Conservation (phyloP, 2,888 invertebrate species). For the Cabera pusaria region DNA sequence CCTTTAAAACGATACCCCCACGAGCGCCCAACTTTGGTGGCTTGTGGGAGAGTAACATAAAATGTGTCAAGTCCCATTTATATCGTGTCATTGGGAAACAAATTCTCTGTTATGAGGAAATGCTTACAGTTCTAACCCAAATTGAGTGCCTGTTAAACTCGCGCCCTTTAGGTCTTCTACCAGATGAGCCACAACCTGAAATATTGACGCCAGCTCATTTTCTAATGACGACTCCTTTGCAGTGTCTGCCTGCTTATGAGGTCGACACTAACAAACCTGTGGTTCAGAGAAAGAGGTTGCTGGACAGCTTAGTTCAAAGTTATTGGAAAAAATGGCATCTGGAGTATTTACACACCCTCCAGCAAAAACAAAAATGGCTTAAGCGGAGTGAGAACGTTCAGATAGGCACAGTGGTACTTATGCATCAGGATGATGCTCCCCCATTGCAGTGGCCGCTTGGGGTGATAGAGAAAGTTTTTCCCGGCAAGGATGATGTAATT, state of each 20-base stretch:
- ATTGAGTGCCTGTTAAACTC: background rate
- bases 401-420: background rate
- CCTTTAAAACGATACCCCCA: background rate
- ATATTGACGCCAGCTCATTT: background rate
- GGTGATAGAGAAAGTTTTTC: too few relatives aligned
- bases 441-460: too few relatives aligned
- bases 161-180: background rate
- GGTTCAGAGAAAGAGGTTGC: background rate
- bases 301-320: background rate
- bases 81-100: background rate
- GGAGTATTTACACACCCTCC: background rate
- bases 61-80: background rate
- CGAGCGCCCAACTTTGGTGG: background rate
- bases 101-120: background rate
- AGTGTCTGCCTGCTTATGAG: too few relatives aligned
- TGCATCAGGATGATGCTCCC: too few relatives aligned
- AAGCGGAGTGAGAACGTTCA: background rate
- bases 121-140: background rate
- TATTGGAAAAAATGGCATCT: background rate
- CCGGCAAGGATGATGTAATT: too few relatives aligned
- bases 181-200: background rate
- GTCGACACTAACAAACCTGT: too few relatives aligned
- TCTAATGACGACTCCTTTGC: too few relatives aligned
- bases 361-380: background rate
- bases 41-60: background rate